Evolutionary conservation across 1,140 invertebrate species (phyloP), one percentile per base, ranked within the genome.

Genomic region (Macrobrachium rosenbergii): DNA sequence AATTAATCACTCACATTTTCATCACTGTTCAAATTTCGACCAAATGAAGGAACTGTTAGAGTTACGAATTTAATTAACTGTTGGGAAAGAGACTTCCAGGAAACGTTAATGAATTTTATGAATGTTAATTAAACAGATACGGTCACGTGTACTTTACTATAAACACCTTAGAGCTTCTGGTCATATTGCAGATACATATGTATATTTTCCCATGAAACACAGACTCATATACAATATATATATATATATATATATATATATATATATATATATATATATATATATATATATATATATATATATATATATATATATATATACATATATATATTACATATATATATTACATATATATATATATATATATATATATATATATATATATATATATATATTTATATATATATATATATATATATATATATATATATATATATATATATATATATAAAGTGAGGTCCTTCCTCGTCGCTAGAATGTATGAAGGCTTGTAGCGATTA

Each of bases 351-450:
- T 37, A 37, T 37, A 37, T 37, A 37, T 37, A 37, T 77, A 45
- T 77, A 52, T 45, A 45, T 77, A 52, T 52, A 45, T 77, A 77
- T 77, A 45, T 45, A 77, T 77, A 45, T 23, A 52, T 77, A 45
- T 23, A 23, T 77, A 45, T 77, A 45, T 77, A 45, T 77, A 77
- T 77, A 45, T 77, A 77, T 45, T 0, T 23, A 77, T 77, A 45
- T 77, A 45, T 77, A 17, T 45, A 7, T 37, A 45, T 77, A 45
- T 77, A 45, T 77, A 45, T 77, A 45, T 77, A 45, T 77, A 45
- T 77, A 45, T 77, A 10, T 77, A 45, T 77, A 45, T 6, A 3
- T 77, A 45, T 77, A 45, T 77, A 58, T 52, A 52, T 52, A 58
- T 78, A 58, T 78, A 2, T 52, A 58, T 16, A n/a, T 11, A n/a